phyloP scores from a whole-genome alignment of 2,888 invertebrate genomes.

The Andrena minutula region DNA sequence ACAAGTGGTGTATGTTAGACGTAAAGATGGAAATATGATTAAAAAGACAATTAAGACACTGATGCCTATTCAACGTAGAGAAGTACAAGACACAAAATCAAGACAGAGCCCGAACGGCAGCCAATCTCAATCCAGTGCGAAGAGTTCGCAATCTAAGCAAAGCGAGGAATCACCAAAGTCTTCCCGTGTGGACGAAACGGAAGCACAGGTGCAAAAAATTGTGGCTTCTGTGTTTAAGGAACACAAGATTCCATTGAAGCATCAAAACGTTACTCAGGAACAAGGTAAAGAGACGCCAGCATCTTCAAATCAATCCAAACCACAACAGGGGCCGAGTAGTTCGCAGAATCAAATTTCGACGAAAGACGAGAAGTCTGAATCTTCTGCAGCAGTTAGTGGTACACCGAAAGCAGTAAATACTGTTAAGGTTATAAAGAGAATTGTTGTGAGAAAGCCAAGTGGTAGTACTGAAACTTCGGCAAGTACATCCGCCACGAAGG shows the following conservation, averaged over 20 bases:
- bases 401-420: slow-evolving; percentile 77
- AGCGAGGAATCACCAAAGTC: slow-evolving; percentile 64
- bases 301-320: slow-evolving; percentile 42
- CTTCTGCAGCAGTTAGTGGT: neutral
- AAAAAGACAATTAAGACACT: slow-evolving; percentile 84
- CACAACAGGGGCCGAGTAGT: slow-evolving; percentile 49
- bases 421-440: slow-evolving; percentile 83
- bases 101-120: slow-evolving; percentile 43
- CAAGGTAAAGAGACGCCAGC: slow-evolving; percentile 65
- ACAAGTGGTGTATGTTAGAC: slow-evolving; percentile 81
- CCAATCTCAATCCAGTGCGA: slow-evolving; percentile 49
- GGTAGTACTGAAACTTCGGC: slow-evolving; percentile 65
- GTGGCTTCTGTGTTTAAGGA: slow-evolving; percentile 83
- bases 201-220: slow-evolving; percentile 83
- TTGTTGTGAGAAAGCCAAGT: slow-evolving; percentile 80
- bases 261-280: slow-evolving; percentile 75
- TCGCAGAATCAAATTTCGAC: slow-evolving; percentile 35
- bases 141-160: slow-evolving; percentile 57
- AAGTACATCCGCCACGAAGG: slow-evolving; percentile 63
- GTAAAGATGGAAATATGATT: slow-evolving; percentile 82
- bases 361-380: slow-evolving; percentile 61
- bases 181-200: slow-evolving; percentile 80
- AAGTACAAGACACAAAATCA: slow-evolving; percentile 68
- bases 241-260: slow-evolving; percentile 82
- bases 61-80: slow-evolving; percentile 82